phyloP scores from a whole-genome alignment of 2,888 invertebrate genomes.

The Apotomis capreana region DNA sequence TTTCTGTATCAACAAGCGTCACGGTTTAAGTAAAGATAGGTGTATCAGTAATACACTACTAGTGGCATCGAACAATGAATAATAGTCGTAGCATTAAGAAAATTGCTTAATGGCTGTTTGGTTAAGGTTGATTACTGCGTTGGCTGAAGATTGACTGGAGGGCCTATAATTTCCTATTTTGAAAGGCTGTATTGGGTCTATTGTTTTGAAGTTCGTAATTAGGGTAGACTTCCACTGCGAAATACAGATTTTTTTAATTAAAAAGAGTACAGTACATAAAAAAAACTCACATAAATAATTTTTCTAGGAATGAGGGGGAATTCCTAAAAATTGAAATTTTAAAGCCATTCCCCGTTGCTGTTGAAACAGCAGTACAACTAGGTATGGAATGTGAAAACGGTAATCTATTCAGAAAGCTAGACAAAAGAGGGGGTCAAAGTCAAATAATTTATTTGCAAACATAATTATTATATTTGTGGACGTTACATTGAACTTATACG shows the following conservation, averaged over 20 bases:
- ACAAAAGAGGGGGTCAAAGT: too few species aligned
- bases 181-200: conserved; percentile 9
- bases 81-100: conserved; percentile 44
- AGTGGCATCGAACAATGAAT: conserved; percentile 43
- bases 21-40: conserved; percentile 13
- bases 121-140: conserved; percentile 19
- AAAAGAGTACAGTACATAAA: not conserved
- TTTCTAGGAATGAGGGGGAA: too few species aligned
- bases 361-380: too few species aligned
- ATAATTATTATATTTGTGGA: too few species aligned
- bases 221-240: not conserved
- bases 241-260: not conserved
- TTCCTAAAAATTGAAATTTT: too few species aligned
- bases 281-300: not conserved
- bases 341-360: too few species aligned
- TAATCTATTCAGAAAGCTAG: too few species aligned
- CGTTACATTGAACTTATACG: too few species aligned
- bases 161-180: conserved; percentile 18
- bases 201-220: conserved; percentile 13
- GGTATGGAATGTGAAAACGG: too few species aligned
- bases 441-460: too few species aligned
- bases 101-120: conserved; percentile 42
- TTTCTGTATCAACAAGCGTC: not conserved
- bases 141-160: conserved; percentile 8
- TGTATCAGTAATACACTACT: conserved; percentile 31